A percentile compares a stretch with the other conserved stretches of the same genome.
These are phyloP conservation scores for Boloria selene DNA, from an alignment of 2,888 invertebrate species.

Conservation along the genomic window DNA sequence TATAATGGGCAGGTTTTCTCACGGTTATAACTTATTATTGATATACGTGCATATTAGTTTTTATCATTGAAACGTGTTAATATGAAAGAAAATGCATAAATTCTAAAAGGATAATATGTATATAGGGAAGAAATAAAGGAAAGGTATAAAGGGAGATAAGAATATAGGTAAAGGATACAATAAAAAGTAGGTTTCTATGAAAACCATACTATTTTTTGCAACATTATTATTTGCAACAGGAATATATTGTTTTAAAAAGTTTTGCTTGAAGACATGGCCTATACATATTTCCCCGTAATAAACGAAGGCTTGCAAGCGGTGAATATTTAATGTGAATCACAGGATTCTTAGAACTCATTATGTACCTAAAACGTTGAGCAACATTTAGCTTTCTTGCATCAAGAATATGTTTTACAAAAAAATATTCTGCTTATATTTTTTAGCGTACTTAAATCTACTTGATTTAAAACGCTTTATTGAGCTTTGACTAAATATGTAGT, in stretches of 20 bases:
- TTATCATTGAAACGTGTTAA: too few relatives aligned
- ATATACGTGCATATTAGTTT: too few relatives aligned
- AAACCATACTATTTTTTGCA: background rate
- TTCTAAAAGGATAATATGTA: too few relatives aligned
- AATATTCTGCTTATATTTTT: background rate
- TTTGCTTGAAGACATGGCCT: conserved; percentile 10
- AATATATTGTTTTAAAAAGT: background rate
- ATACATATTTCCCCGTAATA: conserved; percentile 54
- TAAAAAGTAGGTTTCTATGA: background rate
- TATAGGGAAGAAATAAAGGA: too few relatives aligned
- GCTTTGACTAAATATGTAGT: too few relatives aligned
- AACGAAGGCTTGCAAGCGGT: conserved; percentile 52
- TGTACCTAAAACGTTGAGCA: conserved; percentile 44
- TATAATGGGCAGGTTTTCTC: too few relatives aligned
- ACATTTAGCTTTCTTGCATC: background rate
- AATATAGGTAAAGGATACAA: background rate
- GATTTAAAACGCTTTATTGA: too few relatives aligned
- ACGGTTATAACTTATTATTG: too few relatives aligned
- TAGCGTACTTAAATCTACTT: too few relatives aligned
- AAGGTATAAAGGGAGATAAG: too few relatives aligned
- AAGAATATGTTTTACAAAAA: background rate
- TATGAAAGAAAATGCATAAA: too few relatives aligned
- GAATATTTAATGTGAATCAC: conserved; percentile 61
- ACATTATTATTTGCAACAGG: background rate
- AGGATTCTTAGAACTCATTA: conserved; percentile 54